Evolutionary conservation across 2,888 invertebrate genomes (phyloP), one percentile per base, ranked within the genome.

Genomic region (Ethmia dodecea): DNA sequence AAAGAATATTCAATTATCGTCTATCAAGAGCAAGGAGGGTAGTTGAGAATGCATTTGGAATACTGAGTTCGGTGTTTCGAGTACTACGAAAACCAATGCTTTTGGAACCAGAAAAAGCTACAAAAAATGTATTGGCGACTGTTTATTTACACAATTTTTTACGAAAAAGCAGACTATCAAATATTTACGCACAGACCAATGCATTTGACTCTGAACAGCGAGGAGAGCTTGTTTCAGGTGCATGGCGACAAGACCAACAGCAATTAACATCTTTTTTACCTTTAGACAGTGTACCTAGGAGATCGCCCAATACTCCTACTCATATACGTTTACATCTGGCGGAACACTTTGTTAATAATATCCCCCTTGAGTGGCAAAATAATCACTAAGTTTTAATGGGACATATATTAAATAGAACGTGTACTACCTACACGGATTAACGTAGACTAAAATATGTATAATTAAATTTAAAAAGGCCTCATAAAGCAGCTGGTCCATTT

Each of bases 11-110:
- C 12, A 45, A 37, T 31, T 6, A 33, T 20, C 22, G 33, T 16
- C 13, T 37, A 13, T 42, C 36, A 10, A 27, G 30, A n/a, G 25
- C 38, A 27, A 38, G 47, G 1, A 43, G 49, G 14, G 45, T 49
- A n/a, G 48, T 52, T 9, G 50, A 54, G 43, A 52, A 52, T 26
- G 37, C 35, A 10, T 45, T 49, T 28, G 47, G 47, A 10, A 45
- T 50, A 18, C 5, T 50, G 16, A 12, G 37, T 3, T 11, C 42
- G 34, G 37, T 34, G 32, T 47, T 47, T 35, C 12, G 42, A 35
- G 36, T 42, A 3, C 46, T 43, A 12, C 38, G 35, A 32, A 34
- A 34, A 34, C 43, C 45, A 20, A 43, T 47, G 18, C 18, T 24
- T 18, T 24, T 47, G 18, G 6, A 37, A 1, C 46, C 45, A n/a